A percentile compares a stretch with the other conserved stretches of the same genome.
Evolutionary conservation across 2,113 vertebrate species (phyloP).

Genomic region (Myotis yumanensis): DNA sequence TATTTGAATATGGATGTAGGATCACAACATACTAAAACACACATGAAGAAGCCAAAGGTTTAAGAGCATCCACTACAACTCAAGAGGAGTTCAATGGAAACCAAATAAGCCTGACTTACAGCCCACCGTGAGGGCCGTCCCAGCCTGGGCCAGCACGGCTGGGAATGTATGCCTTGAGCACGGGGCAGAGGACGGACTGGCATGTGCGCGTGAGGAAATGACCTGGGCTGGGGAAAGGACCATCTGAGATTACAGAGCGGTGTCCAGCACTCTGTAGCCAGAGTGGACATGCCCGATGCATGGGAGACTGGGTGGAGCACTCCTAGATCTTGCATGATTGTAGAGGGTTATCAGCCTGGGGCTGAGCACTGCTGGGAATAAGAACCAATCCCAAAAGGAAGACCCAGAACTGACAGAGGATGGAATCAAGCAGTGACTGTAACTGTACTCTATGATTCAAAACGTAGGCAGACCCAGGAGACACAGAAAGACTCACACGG

Average conservation of each 20-base stretch:
- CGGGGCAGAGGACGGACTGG: fast-evolving
- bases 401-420: not conserved
- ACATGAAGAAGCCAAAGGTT: not conserved
- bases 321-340: not conserved
- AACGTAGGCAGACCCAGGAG: fast-evolving
- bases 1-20: not conserved
- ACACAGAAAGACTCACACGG: fast-evolving
- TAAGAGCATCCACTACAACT: too few relatives aligned
- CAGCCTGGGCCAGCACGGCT: fast-evolving
- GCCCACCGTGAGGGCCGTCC: fast-evolving
- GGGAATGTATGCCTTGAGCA: fast-evolving
- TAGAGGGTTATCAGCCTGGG: not conserved
- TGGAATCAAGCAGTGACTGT: fast-evolving
- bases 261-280: not conserved
- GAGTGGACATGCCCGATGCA: not conserved
- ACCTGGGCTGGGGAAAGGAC: fast-evolving
- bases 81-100: not conserved
- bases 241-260: fast-evolving
- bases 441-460: not conserved
- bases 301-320: not conserved
- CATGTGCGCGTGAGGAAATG: fast-evolving
- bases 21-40: not conserved
- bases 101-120: fast-evolving
- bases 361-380: not conserved
- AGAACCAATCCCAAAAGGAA: not conserved